A percentile compares a stretch with the other conserved stretches of the same genome.
These are phyloP conservation scores for Riparia riparia DNA, from an alignment of 2,113 vertebrate species.

Conservation along the genomic window DNA sequence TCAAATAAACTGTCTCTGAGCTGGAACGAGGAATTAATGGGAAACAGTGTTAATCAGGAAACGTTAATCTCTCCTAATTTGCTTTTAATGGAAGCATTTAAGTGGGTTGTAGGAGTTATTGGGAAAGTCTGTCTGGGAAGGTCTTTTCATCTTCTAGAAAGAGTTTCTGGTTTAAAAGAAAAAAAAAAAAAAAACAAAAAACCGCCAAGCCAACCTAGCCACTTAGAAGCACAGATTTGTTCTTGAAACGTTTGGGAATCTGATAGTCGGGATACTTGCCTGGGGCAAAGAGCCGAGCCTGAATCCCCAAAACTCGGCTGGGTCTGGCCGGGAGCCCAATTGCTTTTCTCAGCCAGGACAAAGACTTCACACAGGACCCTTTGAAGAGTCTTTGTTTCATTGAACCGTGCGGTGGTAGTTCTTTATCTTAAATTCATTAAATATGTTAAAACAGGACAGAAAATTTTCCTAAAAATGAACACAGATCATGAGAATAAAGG, in stretches of 20 bases:
- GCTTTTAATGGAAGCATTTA: not conserved
- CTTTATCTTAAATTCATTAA: slow-evolving; percentile 15
- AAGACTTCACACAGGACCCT: slow-evolving; percentile 20
- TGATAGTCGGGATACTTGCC: not conserved
- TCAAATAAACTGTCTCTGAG: not conserved
- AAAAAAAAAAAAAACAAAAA: not conserved
- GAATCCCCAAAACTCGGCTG: not conserved
- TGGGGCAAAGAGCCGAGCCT: not conserved
- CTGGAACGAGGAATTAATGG: not conserved
- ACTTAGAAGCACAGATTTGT: not conserved
- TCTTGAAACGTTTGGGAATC: not conserved
- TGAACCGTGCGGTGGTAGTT: not conserved
- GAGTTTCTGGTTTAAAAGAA: not conserved
- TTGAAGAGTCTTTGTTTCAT: slow-evolving; percentile 43
- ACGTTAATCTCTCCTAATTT: slow-evolving; percentile 17
- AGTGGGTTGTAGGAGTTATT: not conserved
- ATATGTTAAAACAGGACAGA: not conserved
- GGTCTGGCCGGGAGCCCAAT: slow-evolving; percentile 1
- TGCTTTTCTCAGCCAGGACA: slow-evolving; percentile 31
- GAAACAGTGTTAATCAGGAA: slow-evolving; percentile 14
- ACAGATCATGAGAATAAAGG: not conserved
- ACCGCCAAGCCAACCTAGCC: not conserved
- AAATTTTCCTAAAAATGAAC: slow-evolving; percentile 4
- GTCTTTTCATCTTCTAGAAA: not conserved
- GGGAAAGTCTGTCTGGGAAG: not conserved